These are phyloP conservation scores for Coelinius sp. DNA, from an alignment of 2,888 invertebrate genomes.

Conservation along the genomic window DNA sequence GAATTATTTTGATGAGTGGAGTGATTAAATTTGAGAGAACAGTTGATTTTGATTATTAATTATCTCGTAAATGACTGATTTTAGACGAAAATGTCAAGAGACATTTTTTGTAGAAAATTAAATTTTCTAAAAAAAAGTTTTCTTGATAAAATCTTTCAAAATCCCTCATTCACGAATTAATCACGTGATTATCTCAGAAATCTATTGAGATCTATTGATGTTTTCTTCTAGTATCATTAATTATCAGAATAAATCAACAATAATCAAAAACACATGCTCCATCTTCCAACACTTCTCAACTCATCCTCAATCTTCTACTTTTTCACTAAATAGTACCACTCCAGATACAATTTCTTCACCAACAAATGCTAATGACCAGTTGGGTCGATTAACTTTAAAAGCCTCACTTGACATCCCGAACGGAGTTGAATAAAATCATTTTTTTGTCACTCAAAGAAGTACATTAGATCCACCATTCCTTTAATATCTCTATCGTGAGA, in stretches of 20 bases:
- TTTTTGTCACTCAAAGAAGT: background rate
- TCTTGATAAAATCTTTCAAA: too few species aligned
- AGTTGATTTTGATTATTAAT: too few species aligned
- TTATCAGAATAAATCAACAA: background rate
- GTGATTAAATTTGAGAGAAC: too few species aligned
- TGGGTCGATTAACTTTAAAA: background rate
- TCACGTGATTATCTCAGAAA: too few species aligned
- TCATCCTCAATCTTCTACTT: background rate
- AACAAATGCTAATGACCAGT: background rate
- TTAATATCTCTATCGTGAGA: constrained; percentile 5
- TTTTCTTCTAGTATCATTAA: too few species aligned
- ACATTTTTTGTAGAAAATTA: too few species aligned
- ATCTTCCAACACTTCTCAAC: background rate
- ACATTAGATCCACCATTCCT: background rate
- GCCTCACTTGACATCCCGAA: background rate
- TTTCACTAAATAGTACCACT: background rate
- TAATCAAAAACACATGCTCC: background rate
- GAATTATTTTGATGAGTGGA: background rate
- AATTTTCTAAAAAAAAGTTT: too few species aligned
- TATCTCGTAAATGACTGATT: too few species aligned
- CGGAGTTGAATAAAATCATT: background rate
- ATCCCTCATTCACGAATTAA: too few species aligned
- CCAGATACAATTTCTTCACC: background rate
- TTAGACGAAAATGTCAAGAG: too few species aligned
- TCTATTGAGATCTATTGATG: background rate